These are phyloP conservation scores for Hydropotes inermis DNA, from an alignment of 2,113 vertebrate species.

Conservation along the genomic window DNA sequence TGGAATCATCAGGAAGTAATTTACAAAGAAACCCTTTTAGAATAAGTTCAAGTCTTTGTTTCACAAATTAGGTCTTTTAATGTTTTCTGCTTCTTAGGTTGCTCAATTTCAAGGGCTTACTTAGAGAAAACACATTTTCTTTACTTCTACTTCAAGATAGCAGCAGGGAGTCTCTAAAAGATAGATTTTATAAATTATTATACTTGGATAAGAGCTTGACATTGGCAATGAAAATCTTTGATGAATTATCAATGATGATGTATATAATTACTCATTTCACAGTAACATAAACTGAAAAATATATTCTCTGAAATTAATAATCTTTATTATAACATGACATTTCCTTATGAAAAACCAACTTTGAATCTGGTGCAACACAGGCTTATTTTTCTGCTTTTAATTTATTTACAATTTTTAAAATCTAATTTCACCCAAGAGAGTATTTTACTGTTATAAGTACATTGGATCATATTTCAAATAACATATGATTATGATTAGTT, in stretches of 20 bases:
- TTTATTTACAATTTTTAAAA: not conserved
- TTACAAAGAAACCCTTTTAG: not conserved
- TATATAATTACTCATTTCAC: not conserved
- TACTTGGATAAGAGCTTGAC: not conserved
- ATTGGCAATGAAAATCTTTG: not conserved
- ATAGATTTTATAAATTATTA: not conserved
- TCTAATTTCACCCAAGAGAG: not conserved
- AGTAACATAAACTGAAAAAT: not conserved
- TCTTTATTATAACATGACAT: not conserved
- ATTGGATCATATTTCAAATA: not conserved
- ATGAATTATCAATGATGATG: not conserved
- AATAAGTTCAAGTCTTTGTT: not conserved
- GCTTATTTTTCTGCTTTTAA: slow-evolving; percentile 3
- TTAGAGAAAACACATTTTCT: not conserved
- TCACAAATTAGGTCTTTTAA: not conserved
- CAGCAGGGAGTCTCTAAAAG: not conserved
- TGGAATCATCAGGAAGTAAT: not conserved
- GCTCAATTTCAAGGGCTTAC: not conserved
- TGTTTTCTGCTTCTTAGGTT: not conserved
- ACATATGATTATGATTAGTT: not conserved
- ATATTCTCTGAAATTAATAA: not conserved
- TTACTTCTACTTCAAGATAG: not conserved
- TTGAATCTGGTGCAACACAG: not conserved
- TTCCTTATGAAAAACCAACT: not conserved
- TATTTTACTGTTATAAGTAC: not conserved